Evolutionary conservation across 2,797 vertebrate species (phyloP), one percentile per base, ranked within the genome.

Genomic region (Myotis pilosus): DNA sequence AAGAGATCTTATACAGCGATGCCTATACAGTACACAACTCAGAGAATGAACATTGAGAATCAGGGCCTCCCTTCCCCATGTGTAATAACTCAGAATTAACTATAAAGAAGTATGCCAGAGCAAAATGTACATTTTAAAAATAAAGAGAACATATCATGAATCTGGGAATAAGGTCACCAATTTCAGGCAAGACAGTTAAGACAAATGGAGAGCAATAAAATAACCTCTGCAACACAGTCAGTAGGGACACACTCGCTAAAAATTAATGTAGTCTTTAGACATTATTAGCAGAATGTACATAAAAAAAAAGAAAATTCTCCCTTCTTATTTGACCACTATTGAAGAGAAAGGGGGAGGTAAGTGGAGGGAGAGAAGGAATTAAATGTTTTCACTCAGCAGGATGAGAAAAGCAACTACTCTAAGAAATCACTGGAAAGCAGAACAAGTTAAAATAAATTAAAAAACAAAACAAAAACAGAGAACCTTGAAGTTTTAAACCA

Each of bases 141-240:
- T 97, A 96, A 98, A 97, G 85, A 84, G 92, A 97, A 97, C 72
- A 94, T 93, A 98, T 97, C 97, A 97, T 94, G 87, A 97, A 97
- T 98, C 97, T 98, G 97, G 97, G 97, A 98, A 97, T 96, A 95
- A 97, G 97, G 97, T 97, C 98, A 98, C 97, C 94, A 97, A 96
- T 96, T 97, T 97, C 95, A 98, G 96, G 95, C 97, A 98, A 98
- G 96, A 97, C 92, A 97, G 95, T 95, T 96, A 93, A 15, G 96
- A 96, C 80, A 96, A 98, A 97, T 0, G 51, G 92, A 97, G 95
- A 95, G 41, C 69, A 98, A 97, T 96, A 97, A 98, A 97, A 96
- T 96, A 98, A 97, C 88, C 92, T 96, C 76, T 97, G 81, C 75
- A 96, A 91, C 92, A 95, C 25, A 95, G 91, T 96, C 95, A 94